Base-by-base conservation (phyloP, 2,888 invertebrate genomes). In the Agrochola lychnidis region DNA sequence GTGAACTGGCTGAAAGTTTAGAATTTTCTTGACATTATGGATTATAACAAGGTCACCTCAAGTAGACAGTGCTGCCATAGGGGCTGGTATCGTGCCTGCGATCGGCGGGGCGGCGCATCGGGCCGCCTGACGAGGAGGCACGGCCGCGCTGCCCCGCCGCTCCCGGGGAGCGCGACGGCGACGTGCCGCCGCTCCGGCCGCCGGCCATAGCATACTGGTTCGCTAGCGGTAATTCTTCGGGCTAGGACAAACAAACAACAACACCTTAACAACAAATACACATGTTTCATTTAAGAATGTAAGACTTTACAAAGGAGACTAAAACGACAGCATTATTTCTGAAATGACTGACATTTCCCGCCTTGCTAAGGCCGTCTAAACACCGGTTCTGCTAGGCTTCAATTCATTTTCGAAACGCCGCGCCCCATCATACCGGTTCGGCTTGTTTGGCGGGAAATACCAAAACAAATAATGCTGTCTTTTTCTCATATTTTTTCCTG, bases 11-110 rank as follows among this genome's bases (percentile, higher is more conserved):
- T 42, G 14, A 45, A 36, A 59, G 16, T 79, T 45, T 25, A 16
- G 2, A 51, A 22, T 45, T 57, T 57, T 51, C 9, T 36, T n/a
- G n/a, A 9, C 3, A 48, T 45, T 53, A 9, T 57, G 5, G 2
- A 36, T 48, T 4, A 59, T 42, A 48, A 76, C 14, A 25, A 45
- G 3, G 16, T 82, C 86, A 96, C 97, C 97, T 97, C 80, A 97
- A 94, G 93, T 98, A 98, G n/a, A 97, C 97, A 57, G 97, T 97
- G 90, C 98, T 98, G 90, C 98, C 98, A 90, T 99, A 99, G 0
- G 98, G 99, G 82, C 98, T 98, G 70, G 98, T 98, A 94, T 98
- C 98, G 90, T 98, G 98, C 90, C 98, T 98, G 76, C 98, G 97
- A 89, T 98, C 98, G 62, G 98, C 98, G 2, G 98, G 98, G 67